Base-by-base conservation (phyloP, 2,888 invertebrate species). In the Latrodectus elegans region DNA sequence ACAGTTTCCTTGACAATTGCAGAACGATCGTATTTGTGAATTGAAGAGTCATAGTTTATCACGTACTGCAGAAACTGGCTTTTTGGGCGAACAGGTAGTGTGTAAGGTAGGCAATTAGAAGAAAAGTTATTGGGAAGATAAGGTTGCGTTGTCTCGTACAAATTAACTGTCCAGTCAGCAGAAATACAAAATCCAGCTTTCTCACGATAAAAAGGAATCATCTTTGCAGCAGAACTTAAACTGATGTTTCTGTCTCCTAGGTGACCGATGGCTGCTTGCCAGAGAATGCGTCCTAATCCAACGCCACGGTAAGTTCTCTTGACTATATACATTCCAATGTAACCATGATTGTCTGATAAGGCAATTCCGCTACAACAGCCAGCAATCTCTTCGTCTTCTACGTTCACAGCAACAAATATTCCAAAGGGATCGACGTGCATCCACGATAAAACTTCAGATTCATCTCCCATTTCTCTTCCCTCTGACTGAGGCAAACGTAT, bases 271-370 rank as follows among this genome's bases (percentile, higher is more conserved):
- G 90, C 90, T 64, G 90, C 89, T 53, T 90, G 83, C 89, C 89
- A 90, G 12, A 90, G 77, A n/a, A 87, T 70, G 26, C 89, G 84
- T n/a, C 90, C 90, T 9, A 90, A 65, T 11, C 90, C 90, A 49
- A 79, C 49, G 71, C 90, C 89, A n/a, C 90, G 60, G 38, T 77
- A 88, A 15, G 76, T 87, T 0, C 17, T 52, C 65, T 84, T 81
- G 1, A 90, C 89, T 8, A 90, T 88, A 76, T 90, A 90, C 89
- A 90, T 89, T 17, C 90, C 90, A 11, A 90, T 84, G 64, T 90
- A 90, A n/a, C 89, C 90, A 65, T 90, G 90, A 72, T 72, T 22
- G 22, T 86, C 81, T 10, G 89, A 88, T 3, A 90, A 67, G 12
- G 88, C 78, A n/a, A 90, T 88, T 4, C 89, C 90, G 79, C 89